Percentiles rank a stretch among this genome's conserved stretches.
These are phyloP conservation scores for Orestias chungarensis DNA, from an alignment of 2,797 vertebrate genomes.

Conservation along the genomic window DNA sequence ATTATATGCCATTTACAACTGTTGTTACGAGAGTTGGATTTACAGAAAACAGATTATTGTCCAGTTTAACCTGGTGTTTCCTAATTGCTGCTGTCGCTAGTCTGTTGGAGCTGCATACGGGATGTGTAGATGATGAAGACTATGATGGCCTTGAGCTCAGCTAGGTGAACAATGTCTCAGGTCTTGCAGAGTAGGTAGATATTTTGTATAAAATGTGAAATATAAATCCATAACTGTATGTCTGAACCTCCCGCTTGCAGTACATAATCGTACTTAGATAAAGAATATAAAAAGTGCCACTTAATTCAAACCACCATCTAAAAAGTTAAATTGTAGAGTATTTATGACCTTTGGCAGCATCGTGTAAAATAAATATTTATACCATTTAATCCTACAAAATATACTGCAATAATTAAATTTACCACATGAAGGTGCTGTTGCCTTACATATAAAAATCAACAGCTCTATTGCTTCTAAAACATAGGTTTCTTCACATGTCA, in stretches of 20 bases:
- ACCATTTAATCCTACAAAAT: neutral
- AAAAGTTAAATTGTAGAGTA: neutral
- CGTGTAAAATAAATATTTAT: neutral
- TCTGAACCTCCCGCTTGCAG: neutral
- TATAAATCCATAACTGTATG: neutral
- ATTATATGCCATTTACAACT: too few species aligned
- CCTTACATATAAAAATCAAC: conserved; percentile 12
- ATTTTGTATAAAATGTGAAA: neutral
- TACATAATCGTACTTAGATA: neutral
- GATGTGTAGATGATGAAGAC: too few species aligned
- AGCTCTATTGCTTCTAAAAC: neutral
- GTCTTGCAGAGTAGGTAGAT: neutral
- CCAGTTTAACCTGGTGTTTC: too few species aligned
- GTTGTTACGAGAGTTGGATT: too few species aligned
- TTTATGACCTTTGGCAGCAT: neutral
- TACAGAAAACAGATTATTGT: too few species aligned
- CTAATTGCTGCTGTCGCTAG: too few species aligned
- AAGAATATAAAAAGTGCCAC: too few species aligned
- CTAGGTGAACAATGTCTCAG: neutral
- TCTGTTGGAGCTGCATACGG: too few species aligned
- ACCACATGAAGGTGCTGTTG: conserved; percentile 49
- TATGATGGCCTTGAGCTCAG: too few species aligned
- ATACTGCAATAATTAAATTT: neutral
- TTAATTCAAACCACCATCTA: neutral
- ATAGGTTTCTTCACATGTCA: conserved; percentile 15